These are phyloP conservation scores for Pocillopora damicornis DNA, from an alignment of 64 coral and sea anemone genomes.

Conservation along the genomic window DNA sequence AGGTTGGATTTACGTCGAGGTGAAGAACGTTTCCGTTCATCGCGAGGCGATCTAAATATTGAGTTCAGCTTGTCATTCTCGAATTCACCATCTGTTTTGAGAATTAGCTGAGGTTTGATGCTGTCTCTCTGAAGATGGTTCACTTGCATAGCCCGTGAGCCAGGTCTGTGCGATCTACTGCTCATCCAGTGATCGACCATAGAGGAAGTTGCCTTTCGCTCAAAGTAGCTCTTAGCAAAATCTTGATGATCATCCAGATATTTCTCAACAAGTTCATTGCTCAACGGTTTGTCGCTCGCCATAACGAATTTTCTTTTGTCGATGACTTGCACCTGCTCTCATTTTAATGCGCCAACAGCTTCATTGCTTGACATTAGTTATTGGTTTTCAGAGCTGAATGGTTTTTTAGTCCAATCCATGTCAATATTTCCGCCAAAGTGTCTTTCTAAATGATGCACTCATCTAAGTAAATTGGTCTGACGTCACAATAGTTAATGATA, in stretches of 20 bases:
- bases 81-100: constrained; percentile 6
- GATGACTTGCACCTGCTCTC: neutral
- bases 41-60: constrained; percentile 15
- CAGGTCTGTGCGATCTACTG: constrained; percentile 67
- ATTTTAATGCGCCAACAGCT: neutral
- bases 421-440: constrained; percentile 17
- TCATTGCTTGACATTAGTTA: constrained; percentile 3
- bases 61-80: constrained; percentile 36
- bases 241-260: constrained; percentile 77
- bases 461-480: neutral
- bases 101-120: constrained; percentile 5
- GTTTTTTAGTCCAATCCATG: constrained; percentile 2
- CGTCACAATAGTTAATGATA: constrained; percentile 28
- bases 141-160: constrained; percentile 73
- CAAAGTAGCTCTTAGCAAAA: constrained; percentile 83
- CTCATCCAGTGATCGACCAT: constrained; percentile 96
- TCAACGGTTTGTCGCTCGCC: constrained; percentile 23
- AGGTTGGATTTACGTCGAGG: constrained; percentile 45
- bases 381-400: constrained; percentile 24
- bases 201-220: constrained; percentile 79
- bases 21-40: constrained; percentile 32
- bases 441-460: neutral
- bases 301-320: neutral
- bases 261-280: constrained; percentile 71
- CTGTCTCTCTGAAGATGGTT: constrained; percentile 62